Base-by-base conservation (phyloP, 2,113 vertebrate species). In the Zosterops borbonicus region DNA sequence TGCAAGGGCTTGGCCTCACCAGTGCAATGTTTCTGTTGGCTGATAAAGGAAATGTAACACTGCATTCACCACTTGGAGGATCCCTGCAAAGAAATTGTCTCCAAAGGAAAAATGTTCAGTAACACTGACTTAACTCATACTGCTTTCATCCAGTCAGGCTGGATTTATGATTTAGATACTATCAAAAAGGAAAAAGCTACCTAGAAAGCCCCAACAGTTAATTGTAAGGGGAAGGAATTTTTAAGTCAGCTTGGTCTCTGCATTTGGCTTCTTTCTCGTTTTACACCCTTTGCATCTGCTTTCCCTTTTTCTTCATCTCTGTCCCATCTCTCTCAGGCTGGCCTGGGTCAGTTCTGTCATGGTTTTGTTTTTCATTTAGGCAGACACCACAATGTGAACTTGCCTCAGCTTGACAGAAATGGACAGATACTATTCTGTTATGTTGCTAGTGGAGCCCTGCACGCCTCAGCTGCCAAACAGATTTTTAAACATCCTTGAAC, bases 401-500 rank as follows among this genome's bases (percentile, higher is more conserved):
- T 82, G 75, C 64, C 78, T 86, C 20, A 41, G 15, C 55, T 77
- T 91, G 94, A 77, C 64, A 87, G 44, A 93, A 91, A 39, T 4
- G 35, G 64, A 55, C 71, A 86, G 47, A 28, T 35, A 59, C 70
- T 92, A 67, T 81, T 94, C 47, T 83, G 4, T 88, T 87, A 14
- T 11, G 8, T 89, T 88, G 31, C 77, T 86, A 21, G 71, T 44
- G 1, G 31, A 91, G n/a, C 39, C 84, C 29, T 83, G 58, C 79
- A 81, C 1, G 17, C 56, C 93, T 96, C 59, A 80, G 60, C 74
- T 95, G 76, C 69, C 89, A 91, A 76, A 53, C 41, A 83, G 69
- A 68, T 96, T 89, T 79, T 53, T 79, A 85, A 52, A 80, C 73
- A 75, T 65, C 58, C 58, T 87, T 90, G 65, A 84, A 90, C 68